Conservation (phyloP, 2,888 invertebrate genomes). For the Tillus elongatus region DNA sequence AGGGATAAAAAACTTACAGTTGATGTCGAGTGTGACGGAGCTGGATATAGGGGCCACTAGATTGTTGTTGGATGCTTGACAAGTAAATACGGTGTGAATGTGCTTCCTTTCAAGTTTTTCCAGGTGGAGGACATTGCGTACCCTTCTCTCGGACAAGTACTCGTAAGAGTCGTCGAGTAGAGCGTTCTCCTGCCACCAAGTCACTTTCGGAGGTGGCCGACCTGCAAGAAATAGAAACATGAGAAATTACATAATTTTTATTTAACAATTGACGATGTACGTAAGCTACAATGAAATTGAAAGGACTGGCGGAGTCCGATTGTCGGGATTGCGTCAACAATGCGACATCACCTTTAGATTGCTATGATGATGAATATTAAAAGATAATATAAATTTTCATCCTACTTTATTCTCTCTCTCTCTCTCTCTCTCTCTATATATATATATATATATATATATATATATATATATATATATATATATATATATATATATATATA, state of each 20-base stretch:
- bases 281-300: no score
- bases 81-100: constrained; percentile 57
- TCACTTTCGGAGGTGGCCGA: constrained; percentile 62
- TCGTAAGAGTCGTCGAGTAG: constrained; percentile 63
- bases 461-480: no score
- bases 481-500: no score
- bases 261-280: no score
- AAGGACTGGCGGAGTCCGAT: constrained; percentile 3
- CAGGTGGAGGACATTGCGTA: constrained; percentile 60
- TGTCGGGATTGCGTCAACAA: no score
- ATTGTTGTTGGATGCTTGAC: constrained; percentile 65
- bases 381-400: no score
- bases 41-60: constrained; percentile 59
- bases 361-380: no score
- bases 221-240: constrained; percentile 43
- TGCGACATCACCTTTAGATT: no score
- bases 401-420: no score
- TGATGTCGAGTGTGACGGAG: constrained; percentile 60
- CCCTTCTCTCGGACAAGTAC: constrained; percentile 54
- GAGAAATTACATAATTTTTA: constrained; percentile 5
- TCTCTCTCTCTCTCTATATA: no score
- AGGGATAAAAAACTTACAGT: constrained; percentile 50
- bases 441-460: no score
- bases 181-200: constrained; percentile 70
- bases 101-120: constrained; percentile 60